These are phyloP conservation scores for Pachypanchax playfairii DNA, from an alignment of 2,113 vertebrate genomes.

Conservation along the genomic window DNA sequence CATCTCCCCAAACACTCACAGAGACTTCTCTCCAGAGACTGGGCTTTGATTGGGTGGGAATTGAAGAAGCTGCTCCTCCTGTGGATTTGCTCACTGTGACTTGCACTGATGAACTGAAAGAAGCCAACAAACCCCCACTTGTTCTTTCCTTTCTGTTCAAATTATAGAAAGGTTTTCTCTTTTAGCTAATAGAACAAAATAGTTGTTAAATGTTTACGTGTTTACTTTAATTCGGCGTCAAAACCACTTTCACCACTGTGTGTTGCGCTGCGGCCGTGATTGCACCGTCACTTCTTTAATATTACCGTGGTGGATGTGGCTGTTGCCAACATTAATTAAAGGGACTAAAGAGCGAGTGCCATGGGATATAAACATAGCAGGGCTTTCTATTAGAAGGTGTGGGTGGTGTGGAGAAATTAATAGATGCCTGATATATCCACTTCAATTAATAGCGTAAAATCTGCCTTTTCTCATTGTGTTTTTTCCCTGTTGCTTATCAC, in stretches of 20 bases:
- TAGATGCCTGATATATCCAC: background rate
- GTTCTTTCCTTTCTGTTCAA: background rate
- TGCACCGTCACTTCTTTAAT: background rate
- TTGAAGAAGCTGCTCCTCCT: background rate
- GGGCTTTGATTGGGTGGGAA: conserved; percentile 8
- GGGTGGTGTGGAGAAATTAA: background rate
- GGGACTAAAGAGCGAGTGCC: background rate
- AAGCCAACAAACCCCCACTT: background rate
- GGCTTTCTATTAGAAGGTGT: background rate
- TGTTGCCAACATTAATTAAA: conserved; percentile 6
- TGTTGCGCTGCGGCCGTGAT: too few relatives aligned
- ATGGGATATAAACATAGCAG: background rate
- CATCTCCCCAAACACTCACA: conserved; percentile 39
- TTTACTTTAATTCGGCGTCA: conserved; percentile 18
- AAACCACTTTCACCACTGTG: conserved; percentile 1
- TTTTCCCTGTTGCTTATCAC: background rate
- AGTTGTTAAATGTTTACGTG: conserved; percentile 4
- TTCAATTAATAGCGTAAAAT: background rate
- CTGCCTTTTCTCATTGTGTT: background rate
- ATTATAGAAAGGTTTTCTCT: background rate
- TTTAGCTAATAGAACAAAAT: conserved; percentile 14
- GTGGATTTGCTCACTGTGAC: conserved; percentile 19
- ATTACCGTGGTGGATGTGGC: background rate
- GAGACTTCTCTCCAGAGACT: conserved; percentile 56
- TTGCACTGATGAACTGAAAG: conserved; percentile 9